Percentiles rank a stretch among this genome's conserved stretches.
phyloP scores from a whole-genome alignment of 2,888 invertebrate genomes.

The Phaonia tiefii region DNA sequence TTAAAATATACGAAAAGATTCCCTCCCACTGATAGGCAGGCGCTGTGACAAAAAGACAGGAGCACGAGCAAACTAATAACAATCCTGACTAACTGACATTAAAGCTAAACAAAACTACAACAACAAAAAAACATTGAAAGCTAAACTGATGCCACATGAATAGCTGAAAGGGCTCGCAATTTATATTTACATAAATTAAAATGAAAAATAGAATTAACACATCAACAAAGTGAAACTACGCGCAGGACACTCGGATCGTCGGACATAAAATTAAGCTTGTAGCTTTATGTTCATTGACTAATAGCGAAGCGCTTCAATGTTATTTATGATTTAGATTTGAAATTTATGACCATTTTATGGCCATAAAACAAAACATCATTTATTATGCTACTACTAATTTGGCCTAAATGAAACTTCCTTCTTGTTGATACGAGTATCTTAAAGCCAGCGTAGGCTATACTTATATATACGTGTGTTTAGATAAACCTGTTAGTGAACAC shows the following conservation, averaged over 20 bases:
- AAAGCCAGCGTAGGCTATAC: no score
- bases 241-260: not conserved
- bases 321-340: not conserved
- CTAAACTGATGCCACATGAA: not conserved
- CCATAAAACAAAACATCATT: slow-evolving; percentile 16
- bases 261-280: no score
- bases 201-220: slow-evolving; percentile 26
- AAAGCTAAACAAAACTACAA: no score
- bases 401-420: no score
- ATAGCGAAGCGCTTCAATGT: not conserved
- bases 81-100: no score
- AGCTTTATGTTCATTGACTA: no score
- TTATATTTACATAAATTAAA: slow-evolving; percentile 20
- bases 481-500: no score
- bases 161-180: no score
- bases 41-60: not conserved
- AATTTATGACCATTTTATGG: slow-evolving; percentile 10
- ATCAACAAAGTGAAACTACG: slow-evolving; percentile 22
- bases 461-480: no score
- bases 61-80: not conserved
- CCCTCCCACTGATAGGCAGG: not conserved
- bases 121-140: no score
- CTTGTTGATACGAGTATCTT: no score
- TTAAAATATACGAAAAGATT: not conserved
- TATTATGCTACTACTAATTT: slow-evolving; percentile 11